Conservation (phyloP, 2,113 vertebrate genomes). For the Amphiprion percula region DNA sequence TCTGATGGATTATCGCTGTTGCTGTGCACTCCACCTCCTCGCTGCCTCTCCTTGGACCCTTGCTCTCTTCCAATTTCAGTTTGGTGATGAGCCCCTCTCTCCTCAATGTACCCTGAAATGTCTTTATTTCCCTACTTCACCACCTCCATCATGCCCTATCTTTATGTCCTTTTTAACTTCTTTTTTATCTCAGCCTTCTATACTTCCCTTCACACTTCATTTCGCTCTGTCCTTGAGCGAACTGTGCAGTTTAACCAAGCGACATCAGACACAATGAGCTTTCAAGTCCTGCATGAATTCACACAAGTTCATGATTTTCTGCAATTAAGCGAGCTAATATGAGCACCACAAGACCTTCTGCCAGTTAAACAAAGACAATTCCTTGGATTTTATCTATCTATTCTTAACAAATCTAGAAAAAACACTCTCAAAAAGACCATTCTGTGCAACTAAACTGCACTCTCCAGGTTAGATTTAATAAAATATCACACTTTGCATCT, state of each 20-base stretch:
- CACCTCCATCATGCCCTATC: background rate
- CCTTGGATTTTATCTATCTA: no score
- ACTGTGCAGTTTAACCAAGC: conserved; percentile 25
- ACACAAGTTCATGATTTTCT: conserved; percentile 32
- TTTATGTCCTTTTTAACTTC: background rate
- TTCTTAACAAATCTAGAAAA: no score
- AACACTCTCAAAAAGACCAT: no score
- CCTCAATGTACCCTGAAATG: background rate
- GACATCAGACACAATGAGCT: conserved; percentile 11
- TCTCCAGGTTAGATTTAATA: no score
- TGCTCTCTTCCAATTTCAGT: conserved; percentile 1
- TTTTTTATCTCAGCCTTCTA: background rate
- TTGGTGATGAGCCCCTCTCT: background rate
- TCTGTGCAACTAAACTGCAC: no score
- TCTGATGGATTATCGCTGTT: conserved; percentile 52
- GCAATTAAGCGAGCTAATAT: conserved; percentile 29
- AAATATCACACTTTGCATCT: no score
- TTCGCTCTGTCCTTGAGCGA: conserved; percentile 16
- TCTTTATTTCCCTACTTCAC: background rate
- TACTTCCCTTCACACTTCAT: background rate
- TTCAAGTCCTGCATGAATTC: conserved; percentile 26
- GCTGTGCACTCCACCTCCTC: conserved; percentile 20
- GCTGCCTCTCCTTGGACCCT: background rate
- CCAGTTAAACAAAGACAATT: conserved; percentile 18
- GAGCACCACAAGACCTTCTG: background rate